Base-by-base conservation (phyloP, 2,797 vertebrate genomes). In the Trichosurus vulpecula region DNA sequence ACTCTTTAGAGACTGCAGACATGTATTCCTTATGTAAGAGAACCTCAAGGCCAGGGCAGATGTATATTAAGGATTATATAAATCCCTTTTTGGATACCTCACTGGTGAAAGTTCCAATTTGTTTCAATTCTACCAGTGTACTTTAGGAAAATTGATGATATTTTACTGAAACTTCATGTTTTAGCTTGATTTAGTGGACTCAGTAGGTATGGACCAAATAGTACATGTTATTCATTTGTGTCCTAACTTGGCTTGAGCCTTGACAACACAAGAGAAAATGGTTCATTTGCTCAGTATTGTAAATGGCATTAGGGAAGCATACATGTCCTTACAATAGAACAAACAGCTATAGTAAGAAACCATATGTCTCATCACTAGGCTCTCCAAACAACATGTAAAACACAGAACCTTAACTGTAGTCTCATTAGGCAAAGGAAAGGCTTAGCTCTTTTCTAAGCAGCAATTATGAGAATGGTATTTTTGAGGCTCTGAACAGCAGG, bases 381-480 rank as follows among this genome's bases (percentile, higher is more conserved):
- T 90, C 3, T n/a, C 35, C 31, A 53, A 90, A 54, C 12, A 90
- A 54, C 6, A n/a, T 53, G 29, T 52, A 54, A 54, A 54, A 90
- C 52, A 90, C 22, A 13, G 94, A 90, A 41, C 6, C 87, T 89
- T 94, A 22, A 93, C 27, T 97, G 29, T 57, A 58, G 22, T 90
- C 35, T 95, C 56, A 89, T 87, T 93, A 92, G 94, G n/a, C 25
- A 93, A 57, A n/a, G 22, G 94, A 92, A 94, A 94, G 27, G 41
- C 35, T 91, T 16, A 53, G 10, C 90, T 96, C 47, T 51, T 66
- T 87, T 51, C 53, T 52, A 16, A 93, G 51, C 19, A 93, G 94
- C 95, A 94, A 56, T 35, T 51, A 16, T 25, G 12, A 30, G 56
- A 93, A 54, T 54, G 47, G 51, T 90, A 95, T 95, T 97, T 97